These are phyloP conservation scores for Corydoras maculifer DNA, from an alignment of 2,113 vertebrate genomes.

Conservation along the genomic window DNA sequence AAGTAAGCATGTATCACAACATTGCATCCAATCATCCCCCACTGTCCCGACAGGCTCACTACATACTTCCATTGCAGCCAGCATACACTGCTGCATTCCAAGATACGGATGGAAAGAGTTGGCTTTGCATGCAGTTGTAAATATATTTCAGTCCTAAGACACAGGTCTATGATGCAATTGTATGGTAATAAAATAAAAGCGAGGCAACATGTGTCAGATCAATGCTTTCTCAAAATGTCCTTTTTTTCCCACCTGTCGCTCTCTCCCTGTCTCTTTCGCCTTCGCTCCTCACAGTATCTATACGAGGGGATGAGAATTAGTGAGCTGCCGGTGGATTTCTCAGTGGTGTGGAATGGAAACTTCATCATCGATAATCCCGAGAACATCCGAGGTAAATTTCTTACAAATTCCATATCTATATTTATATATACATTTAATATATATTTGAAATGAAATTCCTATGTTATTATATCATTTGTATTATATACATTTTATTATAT, in stretches of 20 bases:
- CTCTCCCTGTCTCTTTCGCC: constrained; percentile 6
- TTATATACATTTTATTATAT: too few relatives aligned
- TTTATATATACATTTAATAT: too few relatives aligned
- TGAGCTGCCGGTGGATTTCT: constrained; percentile 90
- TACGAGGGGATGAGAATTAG: constrained; percentile 95
- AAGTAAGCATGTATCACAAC: too few relatives aligned
- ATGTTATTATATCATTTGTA: too few relatives aligned
- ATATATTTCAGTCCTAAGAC: constrained; percentile 10
- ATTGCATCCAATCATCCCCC: too few relatives aligned
- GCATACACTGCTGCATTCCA: background rate
- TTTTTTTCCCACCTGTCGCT: constrained; percentile 13
- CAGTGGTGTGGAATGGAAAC: constrained; percentile 97
- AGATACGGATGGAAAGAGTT: constrained; percentile 10
- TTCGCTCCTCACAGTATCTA: constrained; percentile 71
- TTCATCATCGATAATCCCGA: constrained; percentile 97
- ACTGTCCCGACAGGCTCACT: too few relatives aligned
- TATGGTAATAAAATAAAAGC: constrained; percentile 42
- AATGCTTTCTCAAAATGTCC: constrained; percentile 15
- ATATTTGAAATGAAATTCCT: too few relatives aligned
- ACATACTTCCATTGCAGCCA: background rate
- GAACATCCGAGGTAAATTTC: constrained; percentile 80
- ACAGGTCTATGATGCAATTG: constrained; percentile 51
- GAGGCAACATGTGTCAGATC: constrained; percentile 18
- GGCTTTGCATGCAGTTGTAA: constrained; percentile 3
- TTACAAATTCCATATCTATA: background rate